Evolutionary conservation across 2,888 invertebrate genomes (phyloP), one percentile per base, ranked within the genome.

Genomic region (Metopia argyrocephala): DNA sequence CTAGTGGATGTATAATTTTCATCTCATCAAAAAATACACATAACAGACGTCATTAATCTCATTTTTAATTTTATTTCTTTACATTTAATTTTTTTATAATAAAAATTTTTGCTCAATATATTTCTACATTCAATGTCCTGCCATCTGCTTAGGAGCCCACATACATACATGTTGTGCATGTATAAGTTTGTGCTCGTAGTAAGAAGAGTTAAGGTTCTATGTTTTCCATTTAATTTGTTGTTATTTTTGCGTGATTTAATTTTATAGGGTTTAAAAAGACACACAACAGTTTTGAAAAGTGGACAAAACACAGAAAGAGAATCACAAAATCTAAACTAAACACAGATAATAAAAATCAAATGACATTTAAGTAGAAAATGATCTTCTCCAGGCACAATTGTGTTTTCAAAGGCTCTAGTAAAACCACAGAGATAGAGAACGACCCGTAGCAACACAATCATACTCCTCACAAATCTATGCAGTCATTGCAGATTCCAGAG

Each of bases 261-360:
- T 71, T 76, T 27, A 66, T 71, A 56, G 48, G 65, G 21, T 66
- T 66, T 75, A 57, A 68, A 38, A 9, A 64, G 56, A 56, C 50
- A 62, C 23, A 66, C n/a, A n/a, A n/a, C n/a, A n/a, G n/a, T n/a
- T n/a, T n/a, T n/a, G n/a, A n/a, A n/a, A n/a, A n/a, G n/a, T n/a
- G n/a, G n/a, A n/a, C n/a, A n/a, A n/a, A 59, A 38, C 45, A 52
- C 27, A 48, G n/a, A 12, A 59, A 38, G 6, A 28, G 4, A 18
- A 57, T 9, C 2, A 48, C n/a, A 31, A n/a, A 66, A 3, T 6
- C 5, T n/a, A 28, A 56, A 18, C 27, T 25, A 23, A 68, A 45
- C 12, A 54, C 65, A 76, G 66, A 71, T 64, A 69, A 79, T 79
- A 79, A 79, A 79, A 79, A 62, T 71, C 56, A 76, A 76, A 79